phyloP scores from a whole-genome alignment of 1,140 invertebrate species.

The Tigriopus japonicus region DNA sequence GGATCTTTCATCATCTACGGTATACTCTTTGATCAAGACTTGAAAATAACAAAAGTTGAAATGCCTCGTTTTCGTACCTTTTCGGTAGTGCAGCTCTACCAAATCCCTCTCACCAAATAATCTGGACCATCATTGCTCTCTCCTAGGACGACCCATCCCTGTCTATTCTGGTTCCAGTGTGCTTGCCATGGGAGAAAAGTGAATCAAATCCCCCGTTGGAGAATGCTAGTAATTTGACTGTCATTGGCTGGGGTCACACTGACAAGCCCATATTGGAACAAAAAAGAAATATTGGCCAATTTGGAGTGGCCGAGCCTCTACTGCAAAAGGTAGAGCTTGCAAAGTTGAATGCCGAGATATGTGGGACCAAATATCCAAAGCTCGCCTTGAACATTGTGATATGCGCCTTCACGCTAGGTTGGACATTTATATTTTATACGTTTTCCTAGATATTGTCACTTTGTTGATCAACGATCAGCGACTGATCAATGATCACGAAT shows the following conservation, averaged over 20 bases:
- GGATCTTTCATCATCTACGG: too few relatives aligned
- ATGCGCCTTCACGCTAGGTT: neutral
- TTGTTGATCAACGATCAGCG: too few relatives aligned
- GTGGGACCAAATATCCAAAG: neutral
- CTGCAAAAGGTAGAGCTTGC: neutral
- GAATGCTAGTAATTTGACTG: neutral
- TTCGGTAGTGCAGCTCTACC: neutral
- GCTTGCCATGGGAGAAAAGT: neutral
- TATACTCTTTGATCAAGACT: too few relatives aligned
- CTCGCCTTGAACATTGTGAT: neutral
- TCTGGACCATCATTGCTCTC: neutral
- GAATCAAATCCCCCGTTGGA: neutral
- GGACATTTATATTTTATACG: neutral
- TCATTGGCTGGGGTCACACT: neutral
- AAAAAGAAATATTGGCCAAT: neutral
- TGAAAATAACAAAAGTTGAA: too few relatives aligned
- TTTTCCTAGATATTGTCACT: too few relatives aligned
- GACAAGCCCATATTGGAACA: neutral
- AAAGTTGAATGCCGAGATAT: neutral
- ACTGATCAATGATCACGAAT: too few relatives aligned
- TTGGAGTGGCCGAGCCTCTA: neutral
- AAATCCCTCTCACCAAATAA: neutral
- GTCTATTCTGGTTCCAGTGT: neutral
- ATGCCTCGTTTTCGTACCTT: too few relatives aligned
- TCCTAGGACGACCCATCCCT: neutral